phyloP scores from a whole-genome alignment of 2,888 invertebrate species.

The Panopea generosa region DNA sequence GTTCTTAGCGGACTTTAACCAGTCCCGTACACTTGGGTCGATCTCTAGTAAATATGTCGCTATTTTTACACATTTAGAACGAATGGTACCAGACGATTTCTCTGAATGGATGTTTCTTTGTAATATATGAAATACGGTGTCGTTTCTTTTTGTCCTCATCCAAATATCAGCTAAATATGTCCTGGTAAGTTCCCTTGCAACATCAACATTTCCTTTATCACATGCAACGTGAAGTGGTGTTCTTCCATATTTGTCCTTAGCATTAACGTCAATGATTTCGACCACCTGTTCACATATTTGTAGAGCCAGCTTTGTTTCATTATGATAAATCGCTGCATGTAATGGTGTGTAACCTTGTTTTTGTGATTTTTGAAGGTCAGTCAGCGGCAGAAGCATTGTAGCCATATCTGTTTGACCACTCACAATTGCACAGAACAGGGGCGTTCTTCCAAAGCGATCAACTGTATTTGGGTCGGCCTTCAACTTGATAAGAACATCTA shows the following conservation, averaged over 20 bases:
- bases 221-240: neutral
- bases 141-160: too few species aligned
- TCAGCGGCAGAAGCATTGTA: neutral
- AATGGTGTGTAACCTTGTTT: slow-evolving; percentile 39
- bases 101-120: too few species aligned
- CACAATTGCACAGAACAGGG: slow-evolving; percentile 29
- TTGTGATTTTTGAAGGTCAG: slow-evolving; percentile 21
- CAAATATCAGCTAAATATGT: too few species aligned
- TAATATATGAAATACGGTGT: too few species aligned
- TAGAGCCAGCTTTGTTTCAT: neutral
- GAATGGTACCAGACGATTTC: too few species aligned
- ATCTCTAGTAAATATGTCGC: too few species aligned
- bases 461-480: slow-evolving; percentile 23
- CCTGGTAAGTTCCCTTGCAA: too few species aligned
- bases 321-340: neutral
- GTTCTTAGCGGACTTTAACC: too few species aligned
- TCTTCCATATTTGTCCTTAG: slow-evolving; percentile 1
- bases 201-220: neutral
- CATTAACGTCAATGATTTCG: neutral
- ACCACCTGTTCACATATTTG: neutral
- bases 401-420: neutral
- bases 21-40: too few species aligned
- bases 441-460: slow-evolving; percentile 38
- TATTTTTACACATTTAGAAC: too few species aligned
- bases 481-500: slow-evolving; percentile 8